phyloP scores from a whole-genome alignment of 2,888 invertebrate species.

The Seladonia tumulorum region DNA sequence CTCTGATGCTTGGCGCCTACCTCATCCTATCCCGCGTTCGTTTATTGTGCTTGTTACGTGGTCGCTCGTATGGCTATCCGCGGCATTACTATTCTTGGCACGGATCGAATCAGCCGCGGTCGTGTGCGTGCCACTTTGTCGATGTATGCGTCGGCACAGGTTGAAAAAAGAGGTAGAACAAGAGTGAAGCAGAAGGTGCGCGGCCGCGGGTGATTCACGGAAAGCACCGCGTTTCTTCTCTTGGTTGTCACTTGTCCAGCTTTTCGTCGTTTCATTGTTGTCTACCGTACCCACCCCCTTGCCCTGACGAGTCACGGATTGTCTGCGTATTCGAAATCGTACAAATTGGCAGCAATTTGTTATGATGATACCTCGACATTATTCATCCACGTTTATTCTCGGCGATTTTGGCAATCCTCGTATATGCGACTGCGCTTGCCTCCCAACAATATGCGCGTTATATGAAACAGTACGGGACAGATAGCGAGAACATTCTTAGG shows the following conservation, averaged over 20 bases:
- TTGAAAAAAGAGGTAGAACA: constrained; percentile 45
- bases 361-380: neutral
- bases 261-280: constrained; percentile 1
- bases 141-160: neutral
- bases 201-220: constrained; percentile 29
- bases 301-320: neutral
- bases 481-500: too few species aligned
- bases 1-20: constrained; percentile 52
- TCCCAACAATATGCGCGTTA: too few species aligned
- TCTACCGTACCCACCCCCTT: neutral
- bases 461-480: too few species aligned
- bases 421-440: neutral
- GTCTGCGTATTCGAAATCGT: neutral
- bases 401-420: neutral
- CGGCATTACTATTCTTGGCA: constrained; percentile 72
- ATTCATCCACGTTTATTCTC: neutral
- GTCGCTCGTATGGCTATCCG: constrained; percentile 48
- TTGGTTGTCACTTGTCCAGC: constrained; percentile 2
- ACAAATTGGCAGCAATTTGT: constrained; percentile 2
- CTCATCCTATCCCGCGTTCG: constrained; percentile 46
- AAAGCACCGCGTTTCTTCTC: constrained; percentile 10
- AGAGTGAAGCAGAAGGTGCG: neutral
- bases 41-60: constrained; percentile 66
- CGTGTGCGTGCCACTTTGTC: neutral
- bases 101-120: constrained; percentile 66